Evolutionary conservation across 2,113 vertebrate species (phyloP).

Genomic region (Gadus macrocephalus): DNA sequence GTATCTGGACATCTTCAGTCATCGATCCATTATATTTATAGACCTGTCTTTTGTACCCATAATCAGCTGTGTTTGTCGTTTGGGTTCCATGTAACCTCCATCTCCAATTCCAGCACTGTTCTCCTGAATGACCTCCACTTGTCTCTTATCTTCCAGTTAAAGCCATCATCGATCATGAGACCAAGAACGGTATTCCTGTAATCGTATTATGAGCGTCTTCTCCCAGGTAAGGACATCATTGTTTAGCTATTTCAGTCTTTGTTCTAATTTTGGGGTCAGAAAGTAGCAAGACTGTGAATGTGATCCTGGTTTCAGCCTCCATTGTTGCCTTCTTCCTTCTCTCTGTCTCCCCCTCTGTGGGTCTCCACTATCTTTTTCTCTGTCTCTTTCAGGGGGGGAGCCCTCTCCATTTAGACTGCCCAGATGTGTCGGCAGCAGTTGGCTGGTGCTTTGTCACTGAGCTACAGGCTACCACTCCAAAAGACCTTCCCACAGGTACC

Average conservation of each 20-base stretch:
- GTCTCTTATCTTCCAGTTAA: conserved; percentile 75
- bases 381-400: conserved; percentile 82
- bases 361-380: no score
- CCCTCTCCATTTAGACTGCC: conserved; percentile 92
- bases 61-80: no score
- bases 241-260: conserved; percentile 38
- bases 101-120: no score
- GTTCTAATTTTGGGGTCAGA: neutral
- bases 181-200: conserved; percentile 92
- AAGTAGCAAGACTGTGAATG: no score
- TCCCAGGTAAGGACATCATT: conserved; percentile 81
- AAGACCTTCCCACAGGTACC: conserved; percentile 89
- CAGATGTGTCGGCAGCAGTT: conserved; percentile 90
- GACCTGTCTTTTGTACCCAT: no score
- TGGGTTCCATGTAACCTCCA: no score
- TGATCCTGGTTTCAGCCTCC: no score
- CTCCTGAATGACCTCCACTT: no score
- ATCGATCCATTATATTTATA: no score
- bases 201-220: conserved; percentile 93
- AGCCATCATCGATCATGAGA: conserved; percentile 94
- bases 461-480: conserved; percentile 96
- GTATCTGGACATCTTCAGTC: no score
- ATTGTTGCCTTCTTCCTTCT: no score
- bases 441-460: conserved; percentile 91
- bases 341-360: no score